These are phyloP conservation scores for Geococcyx californianus DNA, from an alignment of 2,113 vertebrate species.

Conservation along the genomic window DNA sequence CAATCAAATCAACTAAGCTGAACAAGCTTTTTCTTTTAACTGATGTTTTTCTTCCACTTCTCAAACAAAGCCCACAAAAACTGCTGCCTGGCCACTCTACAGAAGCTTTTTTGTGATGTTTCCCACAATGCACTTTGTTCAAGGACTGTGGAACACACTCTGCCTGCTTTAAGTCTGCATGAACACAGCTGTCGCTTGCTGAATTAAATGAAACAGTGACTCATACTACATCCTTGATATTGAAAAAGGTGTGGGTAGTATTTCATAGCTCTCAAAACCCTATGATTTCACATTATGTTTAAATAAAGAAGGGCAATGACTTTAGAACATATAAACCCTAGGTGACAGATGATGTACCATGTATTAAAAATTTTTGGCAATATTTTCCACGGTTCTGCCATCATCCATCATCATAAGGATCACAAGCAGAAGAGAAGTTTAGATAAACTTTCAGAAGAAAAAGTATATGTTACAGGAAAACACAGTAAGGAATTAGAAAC, in stretches of 20 bases:
- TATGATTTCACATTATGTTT: conserved; percentile 34
- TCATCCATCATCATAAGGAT: background rate
- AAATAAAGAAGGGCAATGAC: conserved; percentile 30
- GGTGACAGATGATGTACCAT: background rate
- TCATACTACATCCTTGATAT: conserved; percentile 32
- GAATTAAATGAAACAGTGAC: conserved; percentile 46
- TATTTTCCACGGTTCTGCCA: background rate
- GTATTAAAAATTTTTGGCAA: background rate
- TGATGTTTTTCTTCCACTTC: background rate
- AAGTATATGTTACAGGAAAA: background rate
- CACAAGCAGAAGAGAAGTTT: background rate
- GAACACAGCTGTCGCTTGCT: conserved; percentile 18
- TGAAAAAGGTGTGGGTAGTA: conserved; percentile 26
- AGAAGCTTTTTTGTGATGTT: background rate
- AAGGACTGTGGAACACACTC: background rate
- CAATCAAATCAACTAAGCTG: background rate
- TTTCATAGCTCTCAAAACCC: conserved; percentile 9
- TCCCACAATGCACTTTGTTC: background rate
- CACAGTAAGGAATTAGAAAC: background rate
- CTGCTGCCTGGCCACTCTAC: background rate
- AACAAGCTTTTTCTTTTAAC: background rate
- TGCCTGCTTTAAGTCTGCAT: background rate
- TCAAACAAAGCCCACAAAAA: background rate
- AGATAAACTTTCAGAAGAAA: background rate
- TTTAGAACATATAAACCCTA: background rate